Evolutionary conservation across 1,140 invertebrate genomes (phyloP).

Genomic region (Hestina assimilis): DNA sequence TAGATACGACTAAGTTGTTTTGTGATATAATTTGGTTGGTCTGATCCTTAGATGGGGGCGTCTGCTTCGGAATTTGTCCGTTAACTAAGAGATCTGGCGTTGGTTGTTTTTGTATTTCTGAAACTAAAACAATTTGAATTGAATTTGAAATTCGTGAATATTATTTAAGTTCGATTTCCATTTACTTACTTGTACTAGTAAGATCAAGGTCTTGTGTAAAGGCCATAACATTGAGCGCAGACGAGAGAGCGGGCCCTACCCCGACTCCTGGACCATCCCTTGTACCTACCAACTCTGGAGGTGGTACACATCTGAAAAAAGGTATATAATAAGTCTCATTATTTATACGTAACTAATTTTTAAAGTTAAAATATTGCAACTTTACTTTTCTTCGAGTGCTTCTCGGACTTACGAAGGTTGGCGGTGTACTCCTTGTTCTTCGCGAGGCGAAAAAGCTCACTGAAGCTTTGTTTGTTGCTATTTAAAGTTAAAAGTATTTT

Average conservation of each 20-base stretch:
- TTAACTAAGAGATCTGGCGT: slow-evolving; percentile 62
- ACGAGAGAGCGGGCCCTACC: slow-evolving; percentile 81
- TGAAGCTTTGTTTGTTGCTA: no score
- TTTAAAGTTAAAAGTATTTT: no score
- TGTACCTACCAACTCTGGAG: slow-evolving; percentile 47
- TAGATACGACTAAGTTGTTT: background rate
- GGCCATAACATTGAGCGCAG: slow-evolving; percentile 89
- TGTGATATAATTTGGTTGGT: slow-evolving; percentile 26
- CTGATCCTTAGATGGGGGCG: background rate
- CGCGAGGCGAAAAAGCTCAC: no score
- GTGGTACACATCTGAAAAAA: slow-evolving; percentile 32
- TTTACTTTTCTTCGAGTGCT: no score
- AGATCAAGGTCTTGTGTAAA: slow-evolving; percentile 85
- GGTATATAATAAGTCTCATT: background rate
- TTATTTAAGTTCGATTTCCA: no score
- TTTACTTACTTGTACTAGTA: slow-evolving; percentile 40
- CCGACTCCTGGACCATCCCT: slow-evolving; percentile 54
- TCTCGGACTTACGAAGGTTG: no score
- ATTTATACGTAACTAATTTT: background rate
- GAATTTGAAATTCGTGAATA: no score
- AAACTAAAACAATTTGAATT: slow-evolving; percentile 16
- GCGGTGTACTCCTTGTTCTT: no score
- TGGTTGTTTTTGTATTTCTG: slow-evolving; percentile 42
- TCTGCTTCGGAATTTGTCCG: slow-evolving; percentile 31
- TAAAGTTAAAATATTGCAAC: no score